Base-by-base conservation (phyloP, 2,113 vertebrate species). In the Pachyramphus minor region DNA sequence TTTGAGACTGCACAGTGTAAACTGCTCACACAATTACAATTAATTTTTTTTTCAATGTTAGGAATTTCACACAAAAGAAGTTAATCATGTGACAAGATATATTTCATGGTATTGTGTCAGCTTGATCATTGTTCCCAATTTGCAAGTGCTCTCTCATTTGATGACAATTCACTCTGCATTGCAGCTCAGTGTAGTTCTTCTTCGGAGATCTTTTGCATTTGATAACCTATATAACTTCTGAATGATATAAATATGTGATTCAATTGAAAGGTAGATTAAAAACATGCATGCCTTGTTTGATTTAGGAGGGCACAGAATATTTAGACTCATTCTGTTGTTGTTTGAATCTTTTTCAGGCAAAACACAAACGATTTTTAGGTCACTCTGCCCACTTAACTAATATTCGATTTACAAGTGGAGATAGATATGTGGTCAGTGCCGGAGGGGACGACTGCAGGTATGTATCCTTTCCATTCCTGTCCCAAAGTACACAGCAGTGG, bases 361-460 rank as follows among this genome's bases (percentile, higher is more conserved):
- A 99, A 98, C 99, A 99, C 98, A 99, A 99, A 93, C 98, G 99
- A 76, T 99, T 99, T 98, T 97, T 99, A 93, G 99, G 99, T 82
- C 99, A 99, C 79, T 99, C 99, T 33, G 98, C 99, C 93, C 99
- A 99, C 64, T 96, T 99, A 98, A 99, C 99, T 24, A 99, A 99
- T 53, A 97, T 99, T 59, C 99, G 99, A 44, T 99, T 99, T 97
- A 99, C 99, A 41, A 99, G 98, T 60, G 99, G 99, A 63, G 99
- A 99, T 71, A 98, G 98, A 87, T 99, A 98, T 1, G 98, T 99
- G 12, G 95, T 99, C 66, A 99, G 99, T n/a, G 99, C 99, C 6
- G 99, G 99, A 83, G 99, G 99, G 50, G 99, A 99, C 8, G 99
- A 99, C 97, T 98, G 99, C 97, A 99, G 99, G 99, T 99, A 93